Evolutionary conservation across 1,140 invertebrate species (phyloP).

Genomic region (Drosophila nasuta): DNA sequence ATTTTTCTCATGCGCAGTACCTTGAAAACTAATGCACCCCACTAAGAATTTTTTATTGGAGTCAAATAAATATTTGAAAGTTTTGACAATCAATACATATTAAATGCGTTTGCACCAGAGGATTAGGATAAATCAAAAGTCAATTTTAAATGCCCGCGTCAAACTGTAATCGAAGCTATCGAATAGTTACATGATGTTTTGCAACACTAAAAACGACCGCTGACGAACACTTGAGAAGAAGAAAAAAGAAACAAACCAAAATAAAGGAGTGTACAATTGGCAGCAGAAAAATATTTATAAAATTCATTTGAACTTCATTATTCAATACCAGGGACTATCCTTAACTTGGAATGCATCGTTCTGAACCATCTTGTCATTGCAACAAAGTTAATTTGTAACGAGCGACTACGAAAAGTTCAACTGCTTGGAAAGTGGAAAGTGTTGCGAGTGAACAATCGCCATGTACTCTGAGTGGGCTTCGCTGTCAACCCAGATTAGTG

Average conservation of each 20-base stretch:
- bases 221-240: not conserved
- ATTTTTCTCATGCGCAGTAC: not conserved
- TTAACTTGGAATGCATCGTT: constrained; percentile 6
- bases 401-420: not conserved
- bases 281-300: not conserved
- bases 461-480: constrained; percentile 95
- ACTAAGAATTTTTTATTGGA: no score
- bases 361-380: not conserved
- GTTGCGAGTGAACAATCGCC: not conserved
- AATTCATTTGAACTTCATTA: constrained; percentile 1
- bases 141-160: not conserved
- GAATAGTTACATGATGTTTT: not conserved
- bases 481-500: constrained; percentile 88
- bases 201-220: not conserved
- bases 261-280: constrained; percentile 13
- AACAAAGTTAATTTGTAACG: not conserved
- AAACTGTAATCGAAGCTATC: not conserved
- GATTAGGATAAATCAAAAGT: not conserved
- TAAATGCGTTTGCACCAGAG: no score
- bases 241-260: constrained; percentile 14
- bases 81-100: no score
- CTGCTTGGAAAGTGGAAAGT: constrained; percentile 18
- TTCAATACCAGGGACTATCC: not conserved
- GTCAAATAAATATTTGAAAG: no score
- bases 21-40: not conserved